These are phyloP conservation scores for Neuroscelio doddi DNA, from an alignment of 2,888 invertebrate species.

Conservation along the genomic window DNA sequence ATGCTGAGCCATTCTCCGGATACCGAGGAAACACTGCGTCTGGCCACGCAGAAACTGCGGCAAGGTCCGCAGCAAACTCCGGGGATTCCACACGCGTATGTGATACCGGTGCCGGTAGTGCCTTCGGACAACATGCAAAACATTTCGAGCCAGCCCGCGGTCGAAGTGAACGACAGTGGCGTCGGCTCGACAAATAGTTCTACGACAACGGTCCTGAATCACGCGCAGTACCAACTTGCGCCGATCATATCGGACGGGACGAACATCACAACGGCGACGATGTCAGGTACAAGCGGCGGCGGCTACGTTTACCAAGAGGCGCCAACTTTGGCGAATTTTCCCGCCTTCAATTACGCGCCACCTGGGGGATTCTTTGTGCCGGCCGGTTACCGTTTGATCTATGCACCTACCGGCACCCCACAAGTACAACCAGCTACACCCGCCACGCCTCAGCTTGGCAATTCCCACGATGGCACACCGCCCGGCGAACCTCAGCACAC, in stretches of 20 bases:
- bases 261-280: slow-evolving; percentile 35
- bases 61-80: slow-evolving; percentile 57
- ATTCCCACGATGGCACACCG: slow-evolving; percentile 67
- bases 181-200: slow-evolving; percentile 49
- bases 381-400: slow-evolving; percentile 66
- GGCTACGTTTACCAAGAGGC: slow-evolving; percentile 54
- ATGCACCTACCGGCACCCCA: slow-evolving; percentile 63
- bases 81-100: slow-evolving; percentile 66
- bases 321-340: slow-evolving; percentile 61
- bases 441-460: slow-evolving; percentile 64
- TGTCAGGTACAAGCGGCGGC: slow-evolving; percentile 26
- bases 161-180: slow-evolving; percentile 2
- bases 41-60: slow-evolving; percentile 68
- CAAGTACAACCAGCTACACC: slow-evolving; percentile 68
- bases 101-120: slow-evolving; percentile 69
- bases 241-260: slow-evolving; percentile 58
- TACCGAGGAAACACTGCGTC: slow-evolving; percentile 68
- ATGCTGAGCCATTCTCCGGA: slow-evolving; percentile 65
- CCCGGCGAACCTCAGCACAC: slow-evolving; percentile 57
- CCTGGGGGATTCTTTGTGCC: slow-evolving; percentile 68
- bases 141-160: slow-evolving; percentile 48
- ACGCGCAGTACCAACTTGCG: slow-evolving; percentile 61
- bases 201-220: slow-evolving; percentile 51
- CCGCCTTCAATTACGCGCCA: slow-evolving; percentile 64
- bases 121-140: slow-evolving; percentile 66